Conservation (phyloP, 1,140 invertebrate species). For the Bombyx mandarina region DNA sequence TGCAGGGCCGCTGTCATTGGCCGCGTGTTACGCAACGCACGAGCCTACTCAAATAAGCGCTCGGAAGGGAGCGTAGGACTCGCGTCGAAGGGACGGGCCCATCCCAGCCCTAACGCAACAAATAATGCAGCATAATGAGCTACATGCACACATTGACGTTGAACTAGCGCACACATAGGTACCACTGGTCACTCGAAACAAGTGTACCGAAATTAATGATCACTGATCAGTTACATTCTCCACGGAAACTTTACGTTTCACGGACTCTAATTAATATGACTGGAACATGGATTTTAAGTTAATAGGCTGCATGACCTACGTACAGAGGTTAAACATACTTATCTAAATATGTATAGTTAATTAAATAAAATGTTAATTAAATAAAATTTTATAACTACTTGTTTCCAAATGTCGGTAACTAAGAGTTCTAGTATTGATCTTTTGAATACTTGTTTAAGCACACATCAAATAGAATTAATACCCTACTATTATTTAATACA, state of each 20-base stretch:
- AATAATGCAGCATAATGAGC: slow-evolving; percentile 60
- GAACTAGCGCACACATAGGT: slow-evolving; percentile 17
- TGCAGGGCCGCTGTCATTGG: slow-evolving; percentile 63
- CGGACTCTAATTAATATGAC: not conserved
- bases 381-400: too few relatives aligned
- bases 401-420: too few relatives aligned
- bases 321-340: too few relatives aligned
- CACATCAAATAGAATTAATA: too few relatives aligned
- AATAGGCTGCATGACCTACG: too few relatives aligned
- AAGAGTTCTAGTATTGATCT: too few relatives aligned
- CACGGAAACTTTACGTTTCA: slow-evolving; percentile 22
- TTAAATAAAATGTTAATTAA: too few relatives aligned
- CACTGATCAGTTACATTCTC: slow-evolving; percentile 24
- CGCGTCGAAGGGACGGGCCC: slow-evolving; percentile 47
- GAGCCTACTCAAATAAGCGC: slow-evolving; percentile 59
- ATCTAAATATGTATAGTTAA: too few relatives aligned
- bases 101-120: slow-evolving; percentile 58
- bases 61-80: slow-evolving; percentile 58
- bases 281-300: too few relatives aligned
- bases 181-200: slow-evolving; percentile 24
- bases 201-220: slow-evolving; percentile 60
- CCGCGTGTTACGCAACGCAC: slow-evolving; percentile 63
- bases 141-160: slow-evolving; percentile 23
- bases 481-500: too few relatives aligned
- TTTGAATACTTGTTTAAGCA: too few relatives aligned